Conservation (phyloP, 2,797 vertebrate genomes). For the Microchirus variegatus region DNA sequence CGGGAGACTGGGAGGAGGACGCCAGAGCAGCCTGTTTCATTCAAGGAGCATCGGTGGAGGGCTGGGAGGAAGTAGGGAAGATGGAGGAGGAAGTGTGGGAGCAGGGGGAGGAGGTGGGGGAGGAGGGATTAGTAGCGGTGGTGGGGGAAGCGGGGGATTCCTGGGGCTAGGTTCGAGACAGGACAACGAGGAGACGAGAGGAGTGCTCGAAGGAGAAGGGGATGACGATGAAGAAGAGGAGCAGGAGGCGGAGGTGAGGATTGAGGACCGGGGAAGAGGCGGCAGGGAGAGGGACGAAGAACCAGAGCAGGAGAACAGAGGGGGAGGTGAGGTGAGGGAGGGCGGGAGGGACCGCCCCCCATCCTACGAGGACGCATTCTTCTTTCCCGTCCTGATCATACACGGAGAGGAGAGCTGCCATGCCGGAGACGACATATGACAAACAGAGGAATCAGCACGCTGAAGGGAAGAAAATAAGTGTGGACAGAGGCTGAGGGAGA, state of each 20-base stretch:
- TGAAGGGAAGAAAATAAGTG: conserved; percentile 6
- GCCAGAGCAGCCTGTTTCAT: conserved; percentile 84
- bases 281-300: conserved; percentile 67
- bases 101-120: conserved; percentile 66
- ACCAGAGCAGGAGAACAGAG: conserved; percentile 61
- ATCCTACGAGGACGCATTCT: conserved; percentile 84
- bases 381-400: conserved; percentile 85
- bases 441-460: conserved; percentile 13
- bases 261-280: conserved; percentile 56
- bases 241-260: conserved; percentile 42
- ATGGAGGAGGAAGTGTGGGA: conserved; percentile 62
- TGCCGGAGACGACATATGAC: conserved; percentile 79
- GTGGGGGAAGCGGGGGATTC: conserved; percentile 71
- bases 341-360: conserved; percentile 79
- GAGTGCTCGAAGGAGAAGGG: conserved; percentile 81
- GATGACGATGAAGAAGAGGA: conserved; percentile 75
- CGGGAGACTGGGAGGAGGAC: conserved; percentile 78
- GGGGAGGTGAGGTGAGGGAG: conserved; percentile 64
- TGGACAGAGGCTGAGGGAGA: conserved; percentile 35
- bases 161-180: conserved; percentile 81
- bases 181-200: conserved; percentile 85
- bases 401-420: conserved; percentile 87
- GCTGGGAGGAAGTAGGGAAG: conserved; percentile 79
- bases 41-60: conserved; percentile 89
- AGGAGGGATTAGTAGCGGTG: conserved; percentile 37